Evolutionary conservation across 2,113 vertebrate species (phyloP).

Genomic region (Deroptyus accipitrinus): DNA sequence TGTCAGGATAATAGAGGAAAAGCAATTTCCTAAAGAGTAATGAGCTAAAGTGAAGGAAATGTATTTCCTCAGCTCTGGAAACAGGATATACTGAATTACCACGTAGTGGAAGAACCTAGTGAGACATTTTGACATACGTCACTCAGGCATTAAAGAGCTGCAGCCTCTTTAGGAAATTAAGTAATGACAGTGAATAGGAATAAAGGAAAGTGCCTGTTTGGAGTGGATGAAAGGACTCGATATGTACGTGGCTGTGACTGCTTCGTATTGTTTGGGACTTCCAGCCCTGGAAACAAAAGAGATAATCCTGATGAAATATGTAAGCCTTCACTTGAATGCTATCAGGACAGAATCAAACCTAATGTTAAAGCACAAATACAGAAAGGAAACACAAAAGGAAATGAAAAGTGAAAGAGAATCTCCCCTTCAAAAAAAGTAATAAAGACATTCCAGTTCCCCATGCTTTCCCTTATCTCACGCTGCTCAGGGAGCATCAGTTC

Average conservation of each 20-base stretch:
- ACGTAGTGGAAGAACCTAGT: constrained; percentile 34
- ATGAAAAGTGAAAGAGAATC: constrained; percentile 14
- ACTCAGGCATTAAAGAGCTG: background rate
- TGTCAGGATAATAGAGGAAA: constrained; percentile 68
- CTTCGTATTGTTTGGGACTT: constrained; percentile 38
- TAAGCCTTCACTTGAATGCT: constrained; percentile 15
- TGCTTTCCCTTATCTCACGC: background rate
- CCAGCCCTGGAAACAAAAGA: constrained; percentile 22
- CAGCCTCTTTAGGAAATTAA: constrained; percentile 9
- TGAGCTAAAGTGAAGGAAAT: constrained; percentile 55
- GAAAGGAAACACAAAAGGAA: constrained; percentile 35
- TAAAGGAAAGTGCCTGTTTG: constrained; percentile 4
- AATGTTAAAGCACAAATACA: constrained; percentile 36
- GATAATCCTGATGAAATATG: background rate
- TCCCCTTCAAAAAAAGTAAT: constrained; percentile 3
- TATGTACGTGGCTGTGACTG: background rate
- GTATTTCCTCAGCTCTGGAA: constrained; percentile 50
- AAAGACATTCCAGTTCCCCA: background rate
- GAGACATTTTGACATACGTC: constrained; percentile 19
- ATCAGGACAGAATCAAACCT: constrained; percentile 34
- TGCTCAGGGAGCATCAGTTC: background rate
- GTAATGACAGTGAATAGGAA: constrained; percentile 28
- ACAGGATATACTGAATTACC: constrained; percentile 56
- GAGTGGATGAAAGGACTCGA: constrained; percentile 13
- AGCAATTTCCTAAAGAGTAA: constrained; percentile 63